Percentiles rank a stretch among this genome's conserved stretches.
Evolutionary conservation across 1,140 invertebrate species (phyloP).

Genomic region (Dendrolimus kikuchii): DNA sequence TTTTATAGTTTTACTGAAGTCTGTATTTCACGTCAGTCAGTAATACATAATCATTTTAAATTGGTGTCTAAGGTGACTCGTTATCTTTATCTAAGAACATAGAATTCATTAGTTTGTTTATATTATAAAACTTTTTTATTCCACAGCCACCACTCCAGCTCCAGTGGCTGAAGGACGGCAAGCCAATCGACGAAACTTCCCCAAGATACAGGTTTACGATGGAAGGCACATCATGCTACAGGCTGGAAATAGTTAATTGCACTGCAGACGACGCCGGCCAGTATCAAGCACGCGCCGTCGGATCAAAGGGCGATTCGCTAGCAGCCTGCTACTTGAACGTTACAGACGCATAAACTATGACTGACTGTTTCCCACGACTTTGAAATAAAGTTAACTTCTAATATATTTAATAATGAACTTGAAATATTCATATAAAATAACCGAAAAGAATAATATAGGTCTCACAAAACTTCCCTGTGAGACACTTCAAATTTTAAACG

Average conservation of each 20-base stretch:
- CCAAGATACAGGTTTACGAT: slow-evolving; percentile 87
- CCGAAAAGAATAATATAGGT: slow-evolving; percentile 16
- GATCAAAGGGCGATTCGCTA: slow-evolving; percentile 86
- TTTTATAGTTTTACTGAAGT: too few relatives aligned
- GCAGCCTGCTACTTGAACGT: slow-evolving; percentile 92
- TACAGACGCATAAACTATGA: slow-evolving; percentile 51
- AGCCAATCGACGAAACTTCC: slow-evolving; percentile 84
- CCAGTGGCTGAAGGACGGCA: slow-evolving; percentile 93
- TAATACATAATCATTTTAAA: too few relatives aligned
- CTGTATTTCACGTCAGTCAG: too few relatives aligned
- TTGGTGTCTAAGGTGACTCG: too few relatives aligned
- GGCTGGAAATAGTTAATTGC: slow-evolving; percentile 83
- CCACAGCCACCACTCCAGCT: slow-evolving; percentile 73
- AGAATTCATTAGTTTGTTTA: too few relatives aligned
- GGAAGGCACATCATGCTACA: slow-evolving; percentile 83
- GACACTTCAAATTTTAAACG: slow-evolving; percentile 18
- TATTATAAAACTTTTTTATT: slow-evolving; percentile 6
- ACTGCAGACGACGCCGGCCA: slow-evolving; percentile 89
- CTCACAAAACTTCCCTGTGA: slow-evolving; percentile 34
- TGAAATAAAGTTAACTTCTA: slow-evolving; percentile 2
- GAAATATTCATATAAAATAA: too few relatives aligned
- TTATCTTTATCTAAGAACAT: too few relatives aligned
- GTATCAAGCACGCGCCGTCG: slow-evolving; percentile 90
- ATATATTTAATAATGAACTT: too few relatives aligned
- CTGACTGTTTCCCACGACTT: slow-evolving; percentile 26